These are phyloP conservation scores for Acheta domesticus DNA, from an alignment of 2,888 invertebrate species.

Conservation along the genomic window DNA sequence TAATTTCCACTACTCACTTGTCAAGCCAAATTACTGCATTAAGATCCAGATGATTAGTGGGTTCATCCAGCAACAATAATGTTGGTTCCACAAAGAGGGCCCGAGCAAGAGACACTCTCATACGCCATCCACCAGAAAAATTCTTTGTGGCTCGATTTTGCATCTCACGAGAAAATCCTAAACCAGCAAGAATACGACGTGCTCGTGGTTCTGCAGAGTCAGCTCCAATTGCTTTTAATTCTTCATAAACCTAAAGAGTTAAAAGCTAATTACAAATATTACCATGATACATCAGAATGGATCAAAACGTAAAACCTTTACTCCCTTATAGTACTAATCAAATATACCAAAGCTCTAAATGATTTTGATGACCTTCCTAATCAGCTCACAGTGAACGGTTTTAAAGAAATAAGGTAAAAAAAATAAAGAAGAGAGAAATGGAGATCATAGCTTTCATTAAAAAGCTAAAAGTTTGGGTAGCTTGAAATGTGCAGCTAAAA, in stretches of 20 bases:
- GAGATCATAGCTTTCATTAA: too few relatives aligned
- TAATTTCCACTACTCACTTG: slow-evolving; percentile 62
- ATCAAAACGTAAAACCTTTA: too few relatives aligned
- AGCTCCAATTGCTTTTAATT: slow-evolving; percentile 92
- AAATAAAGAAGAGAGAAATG: too few relatives aligned
- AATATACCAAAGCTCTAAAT: too few relatives aligned
- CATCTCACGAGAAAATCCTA: slow-evolving; percentile 78
- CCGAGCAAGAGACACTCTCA: slow-evolving; percentile 63
- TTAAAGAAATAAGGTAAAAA: too few relatives aligned
- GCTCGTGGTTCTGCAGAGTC: slow-evolving; percentile 98
- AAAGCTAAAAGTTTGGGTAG: too few relatives aligned
- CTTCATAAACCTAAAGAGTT: slow-evolving; percentile 76
- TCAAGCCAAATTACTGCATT: slow-evolving; percentile 99
- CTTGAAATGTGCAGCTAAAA: too few relatives aligned
- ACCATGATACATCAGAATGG: too few relatives aligned
- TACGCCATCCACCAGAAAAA: slow-evolving; percentile 67
- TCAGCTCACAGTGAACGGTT: too few relatives aligned
- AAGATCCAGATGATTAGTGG: slow-evolving; percentile 81
- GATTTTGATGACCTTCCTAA: too few relatives aligned
- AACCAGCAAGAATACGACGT: slow-evolving; percentile 91
- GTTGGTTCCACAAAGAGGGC: slow-evolving; percentile 67
- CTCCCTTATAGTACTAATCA: too few relatives aligned
- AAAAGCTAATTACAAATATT: neutral
- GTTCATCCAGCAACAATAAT: slow-evolving; percentile 62
- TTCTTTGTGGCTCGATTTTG: slow-evolving; percentile 71